These are phyloP conservation scores for Dioctria linearis DNA, from an alignment of 2,888 invertebrate genomes.

Conservation along the genomic window DNA sequence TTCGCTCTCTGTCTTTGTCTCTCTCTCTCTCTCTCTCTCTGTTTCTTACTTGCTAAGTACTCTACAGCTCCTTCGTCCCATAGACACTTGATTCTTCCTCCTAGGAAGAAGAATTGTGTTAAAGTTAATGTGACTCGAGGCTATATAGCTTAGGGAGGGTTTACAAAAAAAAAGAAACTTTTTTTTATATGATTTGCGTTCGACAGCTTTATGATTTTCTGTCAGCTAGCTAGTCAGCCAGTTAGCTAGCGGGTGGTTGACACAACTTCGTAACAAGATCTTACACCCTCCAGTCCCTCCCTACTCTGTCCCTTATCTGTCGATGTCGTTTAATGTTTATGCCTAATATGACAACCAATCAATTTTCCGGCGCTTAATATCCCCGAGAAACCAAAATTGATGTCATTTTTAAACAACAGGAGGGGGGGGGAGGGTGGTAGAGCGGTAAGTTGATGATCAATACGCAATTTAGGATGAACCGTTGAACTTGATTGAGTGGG, in stretches of 20 bases:
- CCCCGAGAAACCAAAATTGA: conserved; percentile 33
- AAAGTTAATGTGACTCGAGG: background rate
- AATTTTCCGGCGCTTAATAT: conserved; percentile 51
- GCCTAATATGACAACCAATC: conserved; percentile 53
- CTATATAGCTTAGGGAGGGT: conserved; percentile 15
- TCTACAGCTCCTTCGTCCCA: background rate
- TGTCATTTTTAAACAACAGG: background rate
- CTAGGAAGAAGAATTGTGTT: background rate
- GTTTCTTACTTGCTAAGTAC: background rate
- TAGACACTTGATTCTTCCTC: background rate
- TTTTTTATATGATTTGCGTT: conserved; percentile 34
- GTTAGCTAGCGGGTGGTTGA: background rate
- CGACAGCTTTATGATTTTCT: conserved; percentile 45
- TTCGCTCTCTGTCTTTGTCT: background rate
- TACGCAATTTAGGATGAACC: background rate
- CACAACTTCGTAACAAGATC: conserved; percentile 13
- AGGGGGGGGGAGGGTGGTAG: background rate
- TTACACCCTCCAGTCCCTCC: background rate
- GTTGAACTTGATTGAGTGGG: too few species aligned
- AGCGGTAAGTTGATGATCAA: conserved; percentile 16
- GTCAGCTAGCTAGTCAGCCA: background rate
- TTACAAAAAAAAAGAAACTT: background rate
- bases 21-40: background rate
- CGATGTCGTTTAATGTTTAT: conserved; percentile 5
- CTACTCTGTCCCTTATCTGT: conserved; percentile 1